Conservation (phyloP, 2,888 invertebrate species). For the Gortyna flavago region DNA sequence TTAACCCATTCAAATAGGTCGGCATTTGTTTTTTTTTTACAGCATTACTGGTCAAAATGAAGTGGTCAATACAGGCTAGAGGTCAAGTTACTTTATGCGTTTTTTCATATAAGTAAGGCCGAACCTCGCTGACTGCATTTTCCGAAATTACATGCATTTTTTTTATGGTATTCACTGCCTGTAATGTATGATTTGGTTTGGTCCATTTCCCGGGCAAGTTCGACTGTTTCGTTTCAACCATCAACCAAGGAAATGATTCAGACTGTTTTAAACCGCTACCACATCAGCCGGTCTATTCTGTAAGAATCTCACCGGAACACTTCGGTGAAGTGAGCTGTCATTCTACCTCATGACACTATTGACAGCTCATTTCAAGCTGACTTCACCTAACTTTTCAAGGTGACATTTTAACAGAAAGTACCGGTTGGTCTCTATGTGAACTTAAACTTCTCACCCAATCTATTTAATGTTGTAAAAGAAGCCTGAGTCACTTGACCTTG, state of each 20-base stretch:
- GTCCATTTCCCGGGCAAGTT: too few relatives aligned
- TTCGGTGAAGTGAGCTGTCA: too few relatives aligned
- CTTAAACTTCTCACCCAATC: slow-evolving; percentile 41
- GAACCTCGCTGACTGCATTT: not conserved
- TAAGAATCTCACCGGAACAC: too few relatives aligned
- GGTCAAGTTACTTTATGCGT: not conserved
- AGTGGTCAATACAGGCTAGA: not conserved
- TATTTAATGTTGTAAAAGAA: slow-evolving; percentile 43
- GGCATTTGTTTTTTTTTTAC: not conserved
- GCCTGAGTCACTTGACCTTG: slow-evolving; percentile 76
- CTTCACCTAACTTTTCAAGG: not conserved
- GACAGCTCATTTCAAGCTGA: not conserved
- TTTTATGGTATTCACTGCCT: too few relatives aligned
- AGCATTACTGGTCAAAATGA: not conserved
- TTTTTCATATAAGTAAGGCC: not conserved
- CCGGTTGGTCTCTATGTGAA: not conserved
- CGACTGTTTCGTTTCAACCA: not conserved
- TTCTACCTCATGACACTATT: too few relatives aligned
- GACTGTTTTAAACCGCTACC: not conserved
- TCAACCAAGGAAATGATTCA: not conserved
- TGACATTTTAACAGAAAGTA: not conserved
- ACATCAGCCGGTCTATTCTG: not conserved
- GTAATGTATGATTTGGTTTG: not conserved
- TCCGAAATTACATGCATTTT: not conserved
- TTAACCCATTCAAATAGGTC: not conserved